Evolutionary conservation across 2,113 vertebrate species (phyloP), one percentile per base, ranked within the genome.

Genomic region (Lophochroa leadbeateri): DNA sequence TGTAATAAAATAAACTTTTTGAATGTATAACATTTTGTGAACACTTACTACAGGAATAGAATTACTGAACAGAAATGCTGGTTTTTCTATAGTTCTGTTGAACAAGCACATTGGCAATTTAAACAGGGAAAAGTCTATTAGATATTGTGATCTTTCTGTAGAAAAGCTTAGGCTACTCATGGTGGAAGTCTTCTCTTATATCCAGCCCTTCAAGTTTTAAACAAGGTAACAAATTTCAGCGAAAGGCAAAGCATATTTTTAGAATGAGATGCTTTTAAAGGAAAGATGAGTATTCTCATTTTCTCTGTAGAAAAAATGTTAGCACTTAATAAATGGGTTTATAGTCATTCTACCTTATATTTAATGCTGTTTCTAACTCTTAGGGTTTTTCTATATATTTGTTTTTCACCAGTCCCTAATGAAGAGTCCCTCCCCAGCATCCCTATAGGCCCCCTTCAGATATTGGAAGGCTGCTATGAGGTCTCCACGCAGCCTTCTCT

Each of bases 361-460:
- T 76, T 64, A 72, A 10, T 69, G 17, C 31, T 3, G 1, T 76
- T 79, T 78, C 33, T 91, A 43, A 76, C 13, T 57, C 17, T 31
- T 52, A 35, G 7, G 0, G 1, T 17, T 86, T 58, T 49, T 71
- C 17, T 61, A 23, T 47, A 13, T 27, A 13, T 77, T 90, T 87
- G 9, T 70, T 92, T 92, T 97, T 27, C 94, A 98, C n/a, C 57
- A 24, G 33, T 24, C 13, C 57, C 33, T 58, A 6, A 24, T 35
- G 9, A 35, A 58, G 13, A 58, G 33, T 35, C 57, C 20, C 33
- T 23, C 57, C 16, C 21, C 10, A 9, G 57, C 57, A 58, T 35
- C 21, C 21, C 10, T 35, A 14, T 35, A 58, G 57, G 33, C 9
- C 57, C 33, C 21, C 33, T 35, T 58, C 33, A 35, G 57, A 58